Evolutionary conservation across 2,888 invertebrate species (phyloP).

Genomic region (Brenthis daphne): DNA sequence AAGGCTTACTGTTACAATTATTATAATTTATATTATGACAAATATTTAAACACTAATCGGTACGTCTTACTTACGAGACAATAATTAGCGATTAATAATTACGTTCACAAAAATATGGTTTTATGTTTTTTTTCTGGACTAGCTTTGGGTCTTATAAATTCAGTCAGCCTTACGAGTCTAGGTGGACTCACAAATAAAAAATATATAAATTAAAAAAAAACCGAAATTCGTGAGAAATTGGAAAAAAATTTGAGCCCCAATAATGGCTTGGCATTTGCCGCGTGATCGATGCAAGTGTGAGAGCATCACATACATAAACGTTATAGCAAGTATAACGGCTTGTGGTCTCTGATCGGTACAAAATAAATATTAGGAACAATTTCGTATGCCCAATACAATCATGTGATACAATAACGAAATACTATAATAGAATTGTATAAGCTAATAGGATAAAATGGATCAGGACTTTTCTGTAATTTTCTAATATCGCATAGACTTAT

Average conservation of each 20-base stretch:
- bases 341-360: constrained; percentile 25
- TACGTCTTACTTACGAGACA: constrained; percentile 36
- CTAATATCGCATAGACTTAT: neutral
- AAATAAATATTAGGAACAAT: constrained; percentile 11
- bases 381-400: neutral
- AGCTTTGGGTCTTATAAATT: constrained; percentile 39
- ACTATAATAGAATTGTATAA: neutral
- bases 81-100: constrained; percentile 32
- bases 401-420: neutral
- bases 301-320: constrained; percentile 27
- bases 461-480: constrained; percentile 9
- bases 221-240: neutral
- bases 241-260: constrained; percentile 13
- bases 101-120: constrained; percentile 36
- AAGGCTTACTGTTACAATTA: constrained; percentile 26
- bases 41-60: constrained; percentile 38
- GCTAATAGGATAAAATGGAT: neutral
- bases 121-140: constrained; percentile 35
- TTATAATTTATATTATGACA: constrained; percentile 40
- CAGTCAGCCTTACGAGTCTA: constrained; percentile 24
- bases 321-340: constrained; percentile 34
- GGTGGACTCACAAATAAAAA: constrained; percentile 12
- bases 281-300: neutral
- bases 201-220: neutral
- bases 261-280: neutral